A percentile compares a stretch with the other conserved stretches of the same genome.
These are phyloP conservation scores for Sylvilagus floridanus DNA, from an alignment of 2,797 vertebrate genomes.

Conservation along the genomic window DNA sequence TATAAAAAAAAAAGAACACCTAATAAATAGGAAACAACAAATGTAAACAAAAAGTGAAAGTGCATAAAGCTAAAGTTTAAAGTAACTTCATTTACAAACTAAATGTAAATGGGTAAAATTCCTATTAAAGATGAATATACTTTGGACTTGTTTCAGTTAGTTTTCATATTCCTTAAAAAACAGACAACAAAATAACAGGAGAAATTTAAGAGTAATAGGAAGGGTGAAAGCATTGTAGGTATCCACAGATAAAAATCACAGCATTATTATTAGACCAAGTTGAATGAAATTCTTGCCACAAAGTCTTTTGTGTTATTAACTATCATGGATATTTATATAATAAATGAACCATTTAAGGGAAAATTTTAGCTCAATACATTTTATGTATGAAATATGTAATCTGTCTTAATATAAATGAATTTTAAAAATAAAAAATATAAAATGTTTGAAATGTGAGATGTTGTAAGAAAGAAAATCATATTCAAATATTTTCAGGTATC, in stretches of 20 bases:
- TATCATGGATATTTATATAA: not conserved
- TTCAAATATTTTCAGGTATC: not conserved
- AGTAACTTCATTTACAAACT: not conserved
- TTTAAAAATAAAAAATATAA: too few relatives aligned
- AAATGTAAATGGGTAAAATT: constrained; percentile 44
- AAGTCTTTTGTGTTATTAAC: not conserved
- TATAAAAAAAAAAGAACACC: not conserved
- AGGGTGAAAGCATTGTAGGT: not conserved
- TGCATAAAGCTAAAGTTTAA: not conserved
- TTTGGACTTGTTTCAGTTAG: not conserved
- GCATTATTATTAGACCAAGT: not conserved
- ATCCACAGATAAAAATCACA: not conserved
- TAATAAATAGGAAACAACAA: not conserved
- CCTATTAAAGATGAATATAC: not conserved
- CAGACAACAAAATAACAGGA: not conserved
- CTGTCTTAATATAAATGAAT: too few relatives aligned
- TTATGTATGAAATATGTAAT: too few relatives aligned
- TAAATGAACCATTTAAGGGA: not conserved
- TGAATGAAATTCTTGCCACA: not conserved
- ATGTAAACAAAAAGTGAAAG: not conserved
- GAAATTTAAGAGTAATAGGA: not conserved
- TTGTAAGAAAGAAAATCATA: not conserved
- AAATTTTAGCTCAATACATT: not conserved
- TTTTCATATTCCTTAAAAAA: not conserved
- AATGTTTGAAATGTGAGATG: not conserved